Base-by-base conservation (phyloP, 1,140 invertebrate genomes). In the Melanaphis sacchari region DNA sequence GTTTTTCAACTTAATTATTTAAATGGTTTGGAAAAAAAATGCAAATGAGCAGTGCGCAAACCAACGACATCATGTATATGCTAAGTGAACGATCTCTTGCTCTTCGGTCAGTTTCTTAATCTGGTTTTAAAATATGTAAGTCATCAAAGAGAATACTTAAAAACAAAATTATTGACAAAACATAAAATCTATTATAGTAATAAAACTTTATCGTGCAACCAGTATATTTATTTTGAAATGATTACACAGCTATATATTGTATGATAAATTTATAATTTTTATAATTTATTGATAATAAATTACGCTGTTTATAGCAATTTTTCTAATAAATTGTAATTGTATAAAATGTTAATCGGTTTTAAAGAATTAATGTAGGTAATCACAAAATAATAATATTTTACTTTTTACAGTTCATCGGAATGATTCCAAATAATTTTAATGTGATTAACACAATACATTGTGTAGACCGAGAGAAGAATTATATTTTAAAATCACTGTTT, bases 1-100 rank as follows among this genome's bases (percentile, higher is more conserved):
- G 89, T 90, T 90, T 90, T 90, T 90, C 89, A 43, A 90, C 38
- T 90, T 90, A 90, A 90, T 90, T 90, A 90, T 90, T 90, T 90
- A 90, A 90, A 90, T 90, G 89, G 11, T 90, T 36, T 46, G 85
- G 43, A n/a, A 36, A 40, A 85, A 46, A 87, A 49, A 87, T 87
- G 85, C 41, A 87, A 87, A 87, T 87, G 41, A 87, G 85, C 21
- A 18, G 22, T 26, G 40, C 15, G 26, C 26, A 1, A 41, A 49
- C 41, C 85, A 7, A 21, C 31, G 85, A 87, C 41, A 36, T 15
- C 11, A 11, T 43, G 31, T n/a, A 46, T 43, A 85, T 85, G 41
- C 49, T 87, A 87, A 87, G 85, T 49, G 43, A 41, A 85, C 40
- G 24, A 11, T 26, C 36, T 84, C 24, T 9, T 40, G 38, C 38